These are phyloP conservation scores for Coleophora flavipennella DNA, from an alignment of 2,888 invertebrate genomes.

Conservation along the genomic window DNA sequence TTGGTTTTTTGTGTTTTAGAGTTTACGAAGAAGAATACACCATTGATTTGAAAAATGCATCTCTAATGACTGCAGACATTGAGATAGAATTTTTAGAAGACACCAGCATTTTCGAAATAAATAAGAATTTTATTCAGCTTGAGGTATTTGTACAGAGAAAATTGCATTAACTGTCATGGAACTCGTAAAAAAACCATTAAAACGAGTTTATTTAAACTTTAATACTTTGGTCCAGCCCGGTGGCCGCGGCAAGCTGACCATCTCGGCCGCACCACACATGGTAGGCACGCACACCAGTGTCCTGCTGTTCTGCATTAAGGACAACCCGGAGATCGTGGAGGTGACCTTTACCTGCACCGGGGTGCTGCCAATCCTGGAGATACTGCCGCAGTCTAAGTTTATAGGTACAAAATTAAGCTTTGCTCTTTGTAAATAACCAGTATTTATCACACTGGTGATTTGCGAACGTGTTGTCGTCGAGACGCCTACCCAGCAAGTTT, in stretches of 20 bases:
- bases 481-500: too few species aligned
- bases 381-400: conserved; percentile 47
- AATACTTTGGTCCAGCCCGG: conserved; percentile 39
- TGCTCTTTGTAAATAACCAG: too few species aligned
- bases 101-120: conserved; percentile 54
- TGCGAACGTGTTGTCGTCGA: too few species aligned
- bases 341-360: conserved; percentile 67
- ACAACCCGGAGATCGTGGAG: conserved; percentile 72
- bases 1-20: conserved; percentile 30
- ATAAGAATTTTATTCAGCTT: conserved; percentile 42
- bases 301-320: conserved; percentile 58
- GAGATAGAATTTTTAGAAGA: conserved; percentile 55
- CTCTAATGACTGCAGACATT: conserved; percentile 61
- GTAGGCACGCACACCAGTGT: conserved; percentile 39
- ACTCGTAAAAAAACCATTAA: too few species aligned
- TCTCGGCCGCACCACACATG: conserved; percentile 53
- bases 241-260: conserved; percentile 39
- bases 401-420: conserved; percentile 37
- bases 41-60: conserved; percentile 69
- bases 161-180: too few species aligned
- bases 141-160: conserved; percentile 42
- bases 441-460: too few species aligned
- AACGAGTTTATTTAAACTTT: neutral
- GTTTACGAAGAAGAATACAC: conserved; percentile 57
- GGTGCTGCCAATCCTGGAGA: conserved; percentile 62